phyloP scores from a whole-genome alignment of 2,113 vertebrate genomes.

The Syngnathus floridae region DNA sequence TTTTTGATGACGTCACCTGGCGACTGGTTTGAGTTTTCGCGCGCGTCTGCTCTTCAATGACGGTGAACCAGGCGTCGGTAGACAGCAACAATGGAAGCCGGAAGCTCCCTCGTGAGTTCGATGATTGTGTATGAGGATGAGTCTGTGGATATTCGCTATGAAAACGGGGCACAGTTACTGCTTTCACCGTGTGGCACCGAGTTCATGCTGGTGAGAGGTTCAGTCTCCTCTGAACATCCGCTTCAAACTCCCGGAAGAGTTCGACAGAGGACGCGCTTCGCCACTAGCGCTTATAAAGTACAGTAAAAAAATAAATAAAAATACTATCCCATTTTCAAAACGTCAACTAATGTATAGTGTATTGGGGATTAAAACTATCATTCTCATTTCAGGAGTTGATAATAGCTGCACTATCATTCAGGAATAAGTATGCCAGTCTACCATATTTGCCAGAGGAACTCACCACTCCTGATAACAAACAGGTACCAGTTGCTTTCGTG shows the following conservation, averaged over 20 bases:
- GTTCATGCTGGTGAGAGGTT: constrained; percentile 69
- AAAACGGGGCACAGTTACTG: constrained; percentile 67
- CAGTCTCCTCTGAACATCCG: constrained; percentile 58
- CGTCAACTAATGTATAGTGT: neutral
- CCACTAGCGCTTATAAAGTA: constrained; percentile 76
- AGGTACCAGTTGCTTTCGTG: constrained; percentile 56
- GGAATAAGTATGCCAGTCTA: constrained; percentile 74
- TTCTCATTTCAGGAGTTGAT: constrained; percentile 67
- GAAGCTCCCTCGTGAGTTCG: constrained; percentile 21
- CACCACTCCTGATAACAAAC: constrained; percentile 67
- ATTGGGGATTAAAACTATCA: neutral
- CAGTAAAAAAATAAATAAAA: too few relatives aligned
- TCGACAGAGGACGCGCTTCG: constrained; percentile 79
- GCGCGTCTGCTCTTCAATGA: neutral
- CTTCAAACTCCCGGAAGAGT: constrained; percentile 60
- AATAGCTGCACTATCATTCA: constrained; percentile 74
- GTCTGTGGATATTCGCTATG: constrained; percentile 73
- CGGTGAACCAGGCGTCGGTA: too few relatives aligned
- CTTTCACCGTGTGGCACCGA: constrained; percentile 83
- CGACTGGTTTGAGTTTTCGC: constrained; percentile 21
- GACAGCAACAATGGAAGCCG: constrained; percentile 31
- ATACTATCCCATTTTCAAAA: neutral
- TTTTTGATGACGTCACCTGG: neutral
- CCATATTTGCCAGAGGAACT: constrained; percentile 79
- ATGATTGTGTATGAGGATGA: constrained; percentile 78